Conservation (phyloP, 2,888 invertebrate genomes). For the Theristus sp. region DNA sequence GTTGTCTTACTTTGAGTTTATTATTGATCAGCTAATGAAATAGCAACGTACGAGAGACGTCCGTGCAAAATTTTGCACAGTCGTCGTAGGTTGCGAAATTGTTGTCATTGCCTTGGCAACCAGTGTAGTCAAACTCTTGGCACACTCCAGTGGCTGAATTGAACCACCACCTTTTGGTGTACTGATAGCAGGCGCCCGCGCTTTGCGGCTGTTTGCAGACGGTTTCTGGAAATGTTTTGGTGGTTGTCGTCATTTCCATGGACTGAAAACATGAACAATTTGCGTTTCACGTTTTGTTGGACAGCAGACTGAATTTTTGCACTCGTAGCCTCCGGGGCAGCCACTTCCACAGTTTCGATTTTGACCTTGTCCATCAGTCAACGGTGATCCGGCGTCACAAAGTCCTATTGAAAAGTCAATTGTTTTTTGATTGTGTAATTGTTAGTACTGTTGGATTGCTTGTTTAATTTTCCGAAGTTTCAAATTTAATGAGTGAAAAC, state of each 20-base stretch:
- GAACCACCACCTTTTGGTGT: neutral
- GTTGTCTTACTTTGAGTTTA: neutral
- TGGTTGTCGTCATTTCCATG: neutral
- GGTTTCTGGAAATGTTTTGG: neutral
- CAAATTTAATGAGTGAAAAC: neutral
- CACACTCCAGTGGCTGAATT: neutral
- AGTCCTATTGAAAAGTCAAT: neutral
- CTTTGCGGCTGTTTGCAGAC: neutral
- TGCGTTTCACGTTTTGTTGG: slow-evolving; percentile 1
- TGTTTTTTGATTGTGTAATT: neutral
- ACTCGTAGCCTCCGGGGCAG: neutral
- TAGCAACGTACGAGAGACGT: neutral
- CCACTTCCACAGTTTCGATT: neutral
- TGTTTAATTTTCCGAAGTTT: neutral
- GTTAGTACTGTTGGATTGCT: too few relatives aligned
- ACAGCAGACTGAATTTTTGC: neutral
- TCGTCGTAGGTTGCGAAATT: neutral
- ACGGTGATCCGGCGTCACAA: neutral
- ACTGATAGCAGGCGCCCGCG: neutral
- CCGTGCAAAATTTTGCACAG: neutral
- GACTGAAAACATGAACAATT: neutral
- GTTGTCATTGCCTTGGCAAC: slow-evolving; percentile 1
- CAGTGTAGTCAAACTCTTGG: neutral
- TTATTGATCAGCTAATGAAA: too few relatives aligned
- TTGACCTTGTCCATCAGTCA: neutral